Evolutionary conservation across 2,888 invertebrate species (phyloP).

Genomic region (Trichacis sp.): DNA sequence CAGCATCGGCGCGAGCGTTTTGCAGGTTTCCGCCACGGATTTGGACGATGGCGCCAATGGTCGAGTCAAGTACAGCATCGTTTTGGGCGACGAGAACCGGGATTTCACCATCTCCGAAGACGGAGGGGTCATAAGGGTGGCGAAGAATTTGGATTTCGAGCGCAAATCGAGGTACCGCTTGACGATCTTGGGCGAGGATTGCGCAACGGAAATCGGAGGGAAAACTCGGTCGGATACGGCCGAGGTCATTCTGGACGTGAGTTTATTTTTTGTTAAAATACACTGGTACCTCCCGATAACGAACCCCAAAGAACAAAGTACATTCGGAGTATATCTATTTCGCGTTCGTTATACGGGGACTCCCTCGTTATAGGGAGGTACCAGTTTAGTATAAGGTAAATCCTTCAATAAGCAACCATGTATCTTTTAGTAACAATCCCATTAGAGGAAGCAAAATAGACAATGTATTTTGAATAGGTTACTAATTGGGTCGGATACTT

Average conservation of each 20-base stretch:
- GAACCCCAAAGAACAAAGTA: too few species aligned
- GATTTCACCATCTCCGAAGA: conserved; percentile 94
- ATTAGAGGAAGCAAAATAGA: too few species aligned
- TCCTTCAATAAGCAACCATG: too few species aligned
- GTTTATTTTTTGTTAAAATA: too few species aligned
- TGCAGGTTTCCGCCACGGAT: conserved; percentile 90
- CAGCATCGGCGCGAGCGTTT: conserved; percentile 90
- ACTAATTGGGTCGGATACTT: too few species aligned
- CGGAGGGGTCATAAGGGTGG: conserved; percentile 89
- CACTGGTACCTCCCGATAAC: too few species aligned
- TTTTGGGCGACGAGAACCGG: conserved; percentile 88
- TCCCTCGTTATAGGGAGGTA: too few species aligned
- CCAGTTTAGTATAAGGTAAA: too few species aligned
- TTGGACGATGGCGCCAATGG: conserved; percentile 90
- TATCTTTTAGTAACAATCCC: too few species aligned
- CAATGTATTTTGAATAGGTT: too few species aligned
- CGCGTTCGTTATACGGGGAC: too few species aligned
- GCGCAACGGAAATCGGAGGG: conserved; percentile 78
- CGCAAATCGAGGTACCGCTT: conserved; percentile 86
- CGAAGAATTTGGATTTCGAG: conserved; percentile 94
- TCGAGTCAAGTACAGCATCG: conserved; percentile 91
- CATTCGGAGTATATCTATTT: too few species aligned
- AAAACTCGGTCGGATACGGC: conserved; percentile 78
- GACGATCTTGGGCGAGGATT: conserved; percentile 89
- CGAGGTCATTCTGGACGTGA: conserved; percentile 76